Evolutionary conservation across 2,797 vertebrate genomes (phyloP), one percentile per base, ranked within the genome.

Genomic region (Lagodon rhomboides): DNA sequence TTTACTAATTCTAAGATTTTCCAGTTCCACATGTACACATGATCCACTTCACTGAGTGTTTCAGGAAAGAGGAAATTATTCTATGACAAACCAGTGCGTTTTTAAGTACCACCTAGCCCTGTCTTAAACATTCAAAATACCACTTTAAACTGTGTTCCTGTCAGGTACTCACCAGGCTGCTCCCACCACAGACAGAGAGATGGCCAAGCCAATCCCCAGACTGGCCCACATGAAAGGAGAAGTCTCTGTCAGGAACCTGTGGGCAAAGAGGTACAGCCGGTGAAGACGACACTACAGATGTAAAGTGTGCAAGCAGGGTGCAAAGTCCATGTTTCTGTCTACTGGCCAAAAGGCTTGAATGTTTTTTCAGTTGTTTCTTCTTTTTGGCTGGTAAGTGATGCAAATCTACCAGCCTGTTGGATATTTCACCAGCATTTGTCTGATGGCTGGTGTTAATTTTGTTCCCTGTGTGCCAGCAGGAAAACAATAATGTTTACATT

Each of bases 181-280:
- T 58, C 98, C 98, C 68, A 99, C 98, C 69, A 99, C 98, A 15
- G 98, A 99, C 68, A 99, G 92, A 16, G 98, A 99, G 84, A 99
- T 99, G 85, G 98, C 96, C 86, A 99, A 87, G 51, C 98, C 97
- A 70, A 99, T 99, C 71, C 98, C 98, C 86, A 99, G 95, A 90
- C 97, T 98, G 63, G 95, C 97, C 98, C 98, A 99, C 98, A 99
- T 99, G 85, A 96, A 99, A 6, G 98, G 98, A 1, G 98, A 99
- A 0, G 98, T 99, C 92, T 99, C 98, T 0, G 97, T 98, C 80
- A 99, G 95, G 94, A 99, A 99, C 98, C 98, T 99, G 83, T 18
- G 20, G 55, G 11, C 17, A 43, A 64, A 79, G 12, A 79, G 18
- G 20, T 1, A 54, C 10, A 73, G n/a, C 23, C 17, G 27, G 34